Conservation (phyloP, 2,797 vertebrate genomes). For the Sciurus vulgaris region DNA sequence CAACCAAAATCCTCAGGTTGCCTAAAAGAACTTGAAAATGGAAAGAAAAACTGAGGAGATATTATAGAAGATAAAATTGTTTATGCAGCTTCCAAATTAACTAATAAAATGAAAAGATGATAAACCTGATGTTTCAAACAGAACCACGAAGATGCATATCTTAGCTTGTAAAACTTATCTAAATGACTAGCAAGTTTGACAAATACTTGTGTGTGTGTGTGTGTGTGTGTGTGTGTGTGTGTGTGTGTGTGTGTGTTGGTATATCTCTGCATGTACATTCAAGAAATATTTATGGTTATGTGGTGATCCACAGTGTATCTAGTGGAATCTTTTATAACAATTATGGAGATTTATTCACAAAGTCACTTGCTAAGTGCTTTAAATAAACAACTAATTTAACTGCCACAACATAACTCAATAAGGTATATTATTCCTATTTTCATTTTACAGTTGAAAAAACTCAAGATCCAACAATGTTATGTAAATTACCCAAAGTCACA, state of each 20-base stretch:
- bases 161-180: not conserved
- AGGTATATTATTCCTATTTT: not conserved
- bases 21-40: conserved; percentile 26
- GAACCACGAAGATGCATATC: not conserved
- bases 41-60: conserved; percentile 48
- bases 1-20: not conserved
- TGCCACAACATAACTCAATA: not conserved
- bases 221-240: not conserved
- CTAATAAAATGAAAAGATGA: not conserved
- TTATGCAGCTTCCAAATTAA: not conserved
- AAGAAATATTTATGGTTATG: not conserved
- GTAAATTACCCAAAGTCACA: not conserved
- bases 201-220: not conserved
- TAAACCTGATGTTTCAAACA: not conserved
- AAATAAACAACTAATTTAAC: not conserved
- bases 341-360: not conserved
- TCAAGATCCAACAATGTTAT: not conserved
- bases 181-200: not conserved
- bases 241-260: not conserved
- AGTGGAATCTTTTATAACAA: not conserved
- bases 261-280: not conserved
- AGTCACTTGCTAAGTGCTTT: not conserved
- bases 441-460: conserved; percentile 29
- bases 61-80: not conserved
- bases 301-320: not conserved